Conservation (phyloP, 2,797 vertebrate species). For the Ctenopoma kingsleyae region DNA sequence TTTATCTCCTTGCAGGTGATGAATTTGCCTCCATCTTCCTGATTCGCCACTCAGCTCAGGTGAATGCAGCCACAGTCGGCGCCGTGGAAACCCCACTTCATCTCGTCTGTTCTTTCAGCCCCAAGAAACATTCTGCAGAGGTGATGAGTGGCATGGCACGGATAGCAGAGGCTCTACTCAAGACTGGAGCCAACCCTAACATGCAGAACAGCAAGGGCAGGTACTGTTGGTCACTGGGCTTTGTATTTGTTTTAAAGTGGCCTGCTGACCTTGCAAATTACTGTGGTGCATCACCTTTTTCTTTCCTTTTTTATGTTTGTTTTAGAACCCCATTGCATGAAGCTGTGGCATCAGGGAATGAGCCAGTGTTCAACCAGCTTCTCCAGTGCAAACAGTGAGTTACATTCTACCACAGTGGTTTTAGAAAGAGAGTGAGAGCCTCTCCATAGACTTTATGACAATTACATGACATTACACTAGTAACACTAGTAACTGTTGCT, state of each 20-base stretch:
- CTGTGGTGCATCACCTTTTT: conserved; percentile 7
- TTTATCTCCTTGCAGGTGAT: conserved; percentile 83
- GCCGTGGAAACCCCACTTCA: conserved; percentile 96
- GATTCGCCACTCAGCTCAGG: conserved; percentile 93
- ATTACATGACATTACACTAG: too few relatives aligned
- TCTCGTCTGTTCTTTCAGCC: conserved; percentile 93
- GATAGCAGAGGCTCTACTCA: conserved; percentile 93
- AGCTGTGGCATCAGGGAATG: conserved; percentile 93
- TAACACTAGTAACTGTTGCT: too few relatives aligned
- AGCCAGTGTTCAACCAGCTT: conserved; percentile 94
- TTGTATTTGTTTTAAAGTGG: neutral
- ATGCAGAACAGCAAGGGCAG: conserved; percentile 97
- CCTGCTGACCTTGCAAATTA: neutral
- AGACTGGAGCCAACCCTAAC: conserved; percentile 95
- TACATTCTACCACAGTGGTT: neutral
- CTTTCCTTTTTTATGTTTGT: neutral
- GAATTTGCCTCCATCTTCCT: conserved; percentile 96
- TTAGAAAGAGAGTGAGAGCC: too few relatives aligned
- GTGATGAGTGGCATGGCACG: conserved; percentile 93
- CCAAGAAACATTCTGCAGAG: conserved; percentile 90
- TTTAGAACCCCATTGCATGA: conserved; percentile 93
- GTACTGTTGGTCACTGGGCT: conserved; percentile 73
- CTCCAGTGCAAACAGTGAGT: conserved; percentile 98
- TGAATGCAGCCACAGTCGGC: conserved; percentile 92
- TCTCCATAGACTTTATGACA: too few relatives aligned